These are phyloP conservation scores for Acromyrmex echinatior DNA, from an alignment of 1,140 invertebrate species.

Conservation along the genomic window DNA sequence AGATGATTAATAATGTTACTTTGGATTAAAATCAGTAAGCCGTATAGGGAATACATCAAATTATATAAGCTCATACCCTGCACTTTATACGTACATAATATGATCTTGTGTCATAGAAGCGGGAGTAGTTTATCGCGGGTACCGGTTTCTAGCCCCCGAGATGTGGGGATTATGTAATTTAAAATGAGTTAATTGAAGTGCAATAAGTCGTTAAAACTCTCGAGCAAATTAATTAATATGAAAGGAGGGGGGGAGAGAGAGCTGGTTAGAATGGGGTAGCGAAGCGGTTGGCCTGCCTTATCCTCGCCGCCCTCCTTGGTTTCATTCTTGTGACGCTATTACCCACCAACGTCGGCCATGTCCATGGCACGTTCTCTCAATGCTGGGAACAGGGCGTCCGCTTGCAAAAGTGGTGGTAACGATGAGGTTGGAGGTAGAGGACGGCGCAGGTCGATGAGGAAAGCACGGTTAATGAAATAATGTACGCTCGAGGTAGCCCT, in stretches of 20 bases:
- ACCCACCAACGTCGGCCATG: slow-evolving; percentile 60
- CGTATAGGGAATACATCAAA: neutral
- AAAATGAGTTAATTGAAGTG: slow-evolving; percentile 84
- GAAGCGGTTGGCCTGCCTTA: slow-evolving; percentile 33
- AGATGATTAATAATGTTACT: neutral
- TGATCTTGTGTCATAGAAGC: neutral
- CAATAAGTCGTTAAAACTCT: slow-evolving; percentile 84
- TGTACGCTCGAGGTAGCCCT: slow-evolving; percentile 75
- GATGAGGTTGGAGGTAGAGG: slow-evolving; percentile 37
- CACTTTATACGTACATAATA: neutral
- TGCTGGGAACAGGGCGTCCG: slow-evolving; percentile 38
- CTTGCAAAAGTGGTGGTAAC: slow-evolving; percentile 44
- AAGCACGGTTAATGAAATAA: slow-evolving; percentile 79
- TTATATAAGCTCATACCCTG: neutral
- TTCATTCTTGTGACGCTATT: slow-evolving; percentile 54
- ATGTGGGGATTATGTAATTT: slow-evolving; percentile 78
- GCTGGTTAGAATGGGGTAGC: slow-evolving; percentile 72
- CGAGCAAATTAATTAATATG: slow-evolving; percentile 84
- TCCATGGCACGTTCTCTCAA: slow-evolving; percentile 19
- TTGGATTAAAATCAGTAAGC: neutral
- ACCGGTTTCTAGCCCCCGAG: slow-evolving; percentile 49
- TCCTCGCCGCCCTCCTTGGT: slow-evolving; percentile 16
- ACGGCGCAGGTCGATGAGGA: slow-evolving; percentile 58
- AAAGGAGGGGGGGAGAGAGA: slow-evolving; percentile 55
- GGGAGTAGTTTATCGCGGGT: slow-evolving; percentile 63